Conservation (phyloP, 2,888 invertebrate genomes). For the Parnassius mnemosyne region DNA sequence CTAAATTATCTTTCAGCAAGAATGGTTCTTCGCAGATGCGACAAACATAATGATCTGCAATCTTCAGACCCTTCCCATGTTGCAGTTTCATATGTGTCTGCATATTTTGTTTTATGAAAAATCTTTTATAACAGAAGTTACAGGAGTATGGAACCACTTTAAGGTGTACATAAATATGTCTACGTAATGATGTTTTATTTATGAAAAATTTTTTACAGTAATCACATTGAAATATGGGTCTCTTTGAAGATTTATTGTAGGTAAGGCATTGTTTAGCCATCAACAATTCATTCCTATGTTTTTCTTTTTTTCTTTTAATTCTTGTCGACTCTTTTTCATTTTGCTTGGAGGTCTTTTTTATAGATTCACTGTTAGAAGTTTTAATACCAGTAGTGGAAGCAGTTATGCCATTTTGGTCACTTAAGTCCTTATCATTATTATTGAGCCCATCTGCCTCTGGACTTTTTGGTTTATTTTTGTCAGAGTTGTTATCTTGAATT, state of each 20-base stretch:
- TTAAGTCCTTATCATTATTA: slow-evolving; percentile 70
- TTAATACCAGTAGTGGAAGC: slow-evolving; percentile 18
- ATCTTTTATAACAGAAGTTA: slow-evolving; percentile 81
- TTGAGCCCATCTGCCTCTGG: slow-evolving; percentile 46
- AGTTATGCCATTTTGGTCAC: slow-evolving; percentile 48
- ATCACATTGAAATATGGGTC: slow-evolving; percentile 69
- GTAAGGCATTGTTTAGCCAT: slow-evolving; percentile 18
- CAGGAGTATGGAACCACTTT: slow-evolving; percentile 83
- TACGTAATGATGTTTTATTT: slow-evolving; percentile 83
- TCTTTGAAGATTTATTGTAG: slow-evolving; percentile 20
- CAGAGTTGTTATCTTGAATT: slow-evolving; percentile 42
- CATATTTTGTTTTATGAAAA: slow-evolving; percentile 83
- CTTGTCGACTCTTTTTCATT: slow-evolving; percentile 32
- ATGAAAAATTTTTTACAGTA: slow-evolving; percentile 83
- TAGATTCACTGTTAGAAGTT: slow-evolving; percentile 28
- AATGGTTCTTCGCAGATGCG: slow-evolving; percentile 88
- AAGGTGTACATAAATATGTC: slow-evolving; percentile 84
- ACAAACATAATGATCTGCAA: slow-evolving; percentile 80
- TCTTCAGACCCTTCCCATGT: slow-evolving; percentile 67
- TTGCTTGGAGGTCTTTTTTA: slow-evolving; percentile 23
- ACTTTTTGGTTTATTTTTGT: slow-evolving; percentile 17
- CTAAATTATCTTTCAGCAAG: slow-evolving; percentile 86
- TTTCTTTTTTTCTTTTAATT: slow-evolving; percentile 2
- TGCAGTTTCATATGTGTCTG: slow-evolving; percentile 82
- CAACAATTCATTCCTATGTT: slow-evolving; percentile 8